These are phyloP conservation scores for Campaea margaritaria DNA, from an alignment of 2,888 invertebrate species.

Conservation along the genomic window DNA sequence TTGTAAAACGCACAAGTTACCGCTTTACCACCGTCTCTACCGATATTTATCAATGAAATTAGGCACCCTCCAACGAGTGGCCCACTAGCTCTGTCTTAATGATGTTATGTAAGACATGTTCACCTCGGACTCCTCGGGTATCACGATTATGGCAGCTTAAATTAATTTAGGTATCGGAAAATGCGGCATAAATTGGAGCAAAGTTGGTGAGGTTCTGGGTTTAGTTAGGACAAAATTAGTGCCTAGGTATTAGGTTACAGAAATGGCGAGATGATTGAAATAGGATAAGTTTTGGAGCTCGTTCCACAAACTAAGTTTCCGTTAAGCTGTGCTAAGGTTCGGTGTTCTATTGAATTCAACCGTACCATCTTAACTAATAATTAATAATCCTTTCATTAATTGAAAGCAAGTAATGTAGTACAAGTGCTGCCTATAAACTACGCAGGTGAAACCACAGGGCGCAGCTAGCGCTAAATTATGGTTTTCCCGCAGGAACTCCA, in stretches of 20 bases:
- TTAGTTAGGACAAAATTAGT: conserved; percentile 19
- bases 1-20: no score
- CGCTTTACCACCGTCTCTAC: no score
- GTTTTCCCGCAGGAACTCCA: no score
- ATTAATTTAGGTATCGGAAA: conserved; percentile 30
- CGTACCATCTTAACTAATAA: no score
- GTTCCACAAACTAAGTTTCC: background rate
- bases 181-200: conserved; percentile 18
- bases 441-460: no score
- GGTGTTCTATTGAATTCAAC: background rate
- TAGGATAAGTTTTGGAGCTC: conserved; percentile 4
- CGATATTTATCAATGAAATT: no score
- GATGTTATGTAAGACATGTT: conserved; percentile 13
- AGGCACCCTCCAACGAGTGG: no score
- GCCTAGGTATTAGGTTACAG: conserved; percentile 6
- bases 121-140: conserved; percentile 4
- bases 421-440: no score
- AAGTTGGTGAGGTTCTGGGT: conserved; percentile 11
- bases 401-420: no score
- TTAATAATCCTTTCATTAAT: no score
- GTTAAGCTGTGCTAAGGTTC: no score
- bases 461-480: no score
- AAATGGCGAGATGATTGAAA: conserved; percentile 4
- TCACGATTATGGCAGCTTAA: conserved; percentile 17
- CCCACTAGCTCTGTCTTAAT: background rate